Base-by-base conservation (phyloP, 2,113 vertebrate species). In the Pelobates fuscus region DNA sequence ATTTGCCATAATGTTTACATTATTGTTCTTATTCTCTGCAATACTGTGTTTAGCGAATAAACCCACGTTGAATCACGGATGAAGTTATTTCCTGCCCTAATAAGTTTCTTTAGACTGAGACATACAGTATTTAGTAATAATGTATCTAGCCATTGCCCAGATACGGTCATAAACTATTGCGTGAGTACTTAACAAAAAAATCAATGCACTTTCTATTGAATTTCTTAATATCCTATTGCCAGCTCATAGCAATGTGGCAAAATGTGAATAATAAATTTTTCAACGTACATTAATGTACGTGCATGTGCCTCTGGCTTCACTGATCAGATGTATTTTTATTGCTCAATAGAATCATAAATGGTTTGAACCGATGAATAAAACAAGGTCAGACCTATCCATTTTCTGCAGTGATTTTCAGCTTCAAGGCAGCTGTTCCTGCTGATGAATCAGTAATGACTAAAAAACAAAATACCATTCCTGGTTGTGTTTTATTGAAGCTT, bases 381-480 rank as follows among this genome's bases (percentile, higher is more conserved):
- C 21, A 52, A 52, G 69, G 41, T 61, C 25, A 46, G 37, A 24
- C n/a, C 27, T 58, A 58, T 70, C 26, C n/a, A 41, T 70, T 43
- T 24, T 15, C 24, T 27, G 41, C 24, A 46, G 43, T 61, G 41
- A 71, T 71, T 61, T 49, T 21, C 6, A n/a, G n/a, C n/a, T n/a
- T 10, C 32, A 8, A 52, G 58, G n/a, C 60, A 54, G 63, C 32
- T 66, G n/a, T 7, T 10, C 7, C 2, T 23, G 41, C 58, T 18
- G 24, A 52, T 71, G 58, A 71, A 63, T 52, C 70, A 71, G 14
- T 5, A 32, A 49, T 63, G 43, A 71, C n/a, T 32, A 24, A 71
- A 57, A 20, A 41, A 32, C 32, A 37, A 30, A n/a, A 37, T 55
- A 55, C 29, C n/a, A 55, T 57, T 12, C 49, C 57, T 37, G 55